A percentile compares a stretch with the other conserved stretches of the same genome.
phyloP scores from a whole-genome alignment of 2,797 vertebrate species.

The Scomberomorus guttatus region DNA sequence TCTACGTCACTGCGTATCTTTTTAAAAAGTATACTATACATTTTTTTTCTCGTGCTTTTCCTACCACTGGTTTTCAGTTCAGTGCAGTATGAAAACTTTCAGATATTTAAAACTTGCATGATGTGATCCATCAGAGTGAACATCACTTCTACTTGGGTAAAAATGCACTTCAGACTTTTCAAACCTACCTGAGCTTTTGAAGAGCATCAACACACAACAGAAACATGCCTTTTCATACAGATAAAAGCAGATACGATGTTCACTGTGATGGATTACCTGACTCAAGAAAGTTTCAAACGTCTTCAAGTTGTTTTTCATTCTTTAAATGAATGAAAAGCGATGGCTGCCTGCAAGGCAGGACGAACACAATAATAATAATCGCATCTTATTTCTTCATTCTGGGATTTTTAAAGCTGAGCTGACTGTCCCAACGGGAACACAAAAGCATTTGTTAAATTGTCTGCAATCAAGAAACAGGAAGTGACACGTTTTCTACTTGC shows the following conservation, averaged over 20 bases:
- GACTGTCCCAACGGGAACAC: not conserved
- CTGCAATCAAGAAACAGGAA: conserved; percentile 25
- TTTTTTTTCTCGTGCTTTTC: not conserved
- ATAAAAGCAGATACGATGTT: conserved; percentile 39
- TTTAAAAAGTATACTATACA: not conserved
- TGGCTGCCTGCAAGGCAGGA: not conserved
- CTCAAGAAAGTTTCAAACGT: conserved; percentile 22
- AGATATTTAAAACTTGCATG: not conserved
- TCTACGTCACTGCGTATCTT: no score
- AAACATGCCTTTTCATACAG: conserved; percentile 30
- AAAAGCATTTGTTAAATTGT: conserved; percentile 12
- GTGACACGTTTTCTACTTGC: conserved; percentile 25
- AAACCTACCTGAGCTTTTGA: not conserved
- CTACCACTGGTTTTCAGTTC: conserved; percentile 6
- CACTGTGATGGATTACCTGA: conserved; percentile 13
- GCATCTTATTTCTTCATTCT: conserved; percentile 16
- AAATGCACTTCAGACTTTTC: conserved; percentile 10
- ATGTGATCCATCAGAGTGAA: conserved; percentile 17
- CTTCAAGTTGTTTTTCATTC: conserved; percentile 34
- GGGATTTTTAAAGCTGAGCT: conserved; percentile 8
- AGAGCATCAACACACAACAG: conserved; percentile 14
- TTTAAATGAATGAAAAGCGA: conserved; percentile 26
- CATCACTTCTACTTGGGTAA: conserved; percentile 5
- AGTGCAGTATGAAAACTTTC: conserved; percentile 24
- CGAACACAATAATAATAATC: not conserved